phyloP scores from a whole-genome alignment of 2,888 invertebrate genomes.

The Tipula confusa region DNA sequence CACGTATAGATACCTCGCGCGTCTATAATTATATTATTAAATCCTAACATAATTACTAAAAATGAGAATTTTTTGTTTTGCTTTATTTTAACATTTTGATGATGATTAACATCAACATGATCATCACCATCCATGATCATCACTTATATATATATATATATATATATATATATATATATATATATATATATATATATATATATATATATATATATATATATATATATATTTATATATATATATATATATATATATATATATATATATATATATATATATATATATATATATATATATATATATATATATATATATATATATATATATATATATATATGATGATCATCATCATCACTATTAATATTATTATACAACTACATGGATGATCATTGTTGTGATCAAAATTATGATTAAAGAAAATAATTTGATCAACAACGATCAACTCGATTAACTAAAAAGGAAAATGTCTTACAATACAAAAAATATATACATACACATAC shows the following conservation, averaged over 20 bases:
- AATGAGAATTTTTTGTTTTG: slow-evolving; percentile 20
- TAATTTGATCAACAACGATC: background rate
- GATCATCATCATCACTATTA: background rate
- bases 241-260: background rate
- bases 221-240: background rate
- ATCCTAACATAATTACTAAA: slow-evolving; percentile 20
- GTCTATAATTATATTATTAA: slow-evolving; percentile 25
- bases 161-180: background rate
- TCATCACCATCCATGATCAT: background rate
- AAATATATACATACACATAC: background rate
- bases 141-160: background rate
- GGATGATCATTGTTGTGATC: background rate
- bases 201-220: background rate
- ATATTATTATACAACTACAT: background rate
- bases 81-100: slow-evolving; percentile 20
- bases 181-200: background rate
- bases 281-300: background rate
- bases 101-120: slow-evolving; percentile 25
- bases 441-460: background rate
- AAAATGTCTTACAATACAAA: background rate
- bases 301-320: background rate
- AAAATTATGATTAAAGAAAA: background rate
- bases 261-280: background rate
- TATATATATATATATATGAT: background rate
- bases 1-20: slow-evolving; percentile 20